Evolutionary conservation across 2,797 vertebrate genomes (phyloP).

Genomic region (Manis javanica): DNA sequence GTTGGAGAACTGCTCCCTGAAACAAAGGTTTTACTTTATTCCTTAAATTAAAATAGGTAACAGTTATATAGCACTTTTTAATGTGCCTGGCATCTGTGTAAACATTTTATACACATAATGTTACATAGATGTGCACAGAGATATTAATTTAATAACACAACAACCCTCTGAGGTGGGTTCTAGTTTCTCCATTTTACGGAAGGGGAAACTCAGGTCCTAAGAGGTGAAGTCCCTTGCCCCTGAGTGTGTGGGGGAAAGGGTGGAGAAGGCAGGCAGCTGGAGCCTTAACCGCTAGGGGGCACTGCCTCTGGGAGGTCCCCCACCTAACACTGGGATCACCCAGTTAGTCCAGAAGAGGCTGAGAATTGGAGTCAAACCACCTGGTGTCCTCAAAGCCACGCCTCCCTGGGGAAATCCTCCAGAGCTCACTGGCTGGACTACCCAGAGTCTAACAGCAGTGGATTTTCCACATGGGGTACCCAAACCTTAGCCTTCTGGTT

Average conservation of each 20-base stretch:
- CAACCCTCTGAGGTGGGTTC: neutral
- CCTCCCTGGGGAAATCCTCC: neutral
- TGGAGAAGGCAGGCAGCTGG: neutral
- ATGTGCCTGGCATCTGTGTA: neutral
- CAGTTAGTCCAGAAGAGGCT: neutral
- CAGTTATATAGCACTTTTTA: accelerated
- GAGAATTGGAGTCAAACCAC: neutral
- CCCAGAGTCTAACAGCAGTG: no score
- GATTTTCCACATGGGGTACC: accelerated
- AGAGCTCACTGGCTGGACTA: neutral
- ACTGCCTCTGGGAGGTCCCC: neutral
- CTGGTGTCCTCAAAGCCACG: accelerated
- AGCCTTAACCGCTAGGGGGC: accelerated
- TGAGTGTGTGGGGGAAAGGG: accelerated
- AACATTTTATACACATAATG: neutral
- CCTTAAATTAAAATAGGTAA: neutral
- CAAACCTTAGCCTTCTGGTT: neutral
- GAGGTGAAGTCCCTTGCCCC: accelerated
- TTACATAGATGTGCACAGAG: accelerated
- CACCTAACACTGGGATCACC: neutral
- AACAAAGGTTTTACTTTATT: accelerated
- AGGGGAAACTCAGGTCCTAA: neutral
- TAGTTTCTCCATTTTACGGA: no score
- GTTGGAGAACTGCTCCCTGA: neutral
- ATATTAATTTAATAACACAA: neutral